Base-by-base conservation (phyloP, 2,888 invertebrate species). In the Rapana venosa region DNA sequence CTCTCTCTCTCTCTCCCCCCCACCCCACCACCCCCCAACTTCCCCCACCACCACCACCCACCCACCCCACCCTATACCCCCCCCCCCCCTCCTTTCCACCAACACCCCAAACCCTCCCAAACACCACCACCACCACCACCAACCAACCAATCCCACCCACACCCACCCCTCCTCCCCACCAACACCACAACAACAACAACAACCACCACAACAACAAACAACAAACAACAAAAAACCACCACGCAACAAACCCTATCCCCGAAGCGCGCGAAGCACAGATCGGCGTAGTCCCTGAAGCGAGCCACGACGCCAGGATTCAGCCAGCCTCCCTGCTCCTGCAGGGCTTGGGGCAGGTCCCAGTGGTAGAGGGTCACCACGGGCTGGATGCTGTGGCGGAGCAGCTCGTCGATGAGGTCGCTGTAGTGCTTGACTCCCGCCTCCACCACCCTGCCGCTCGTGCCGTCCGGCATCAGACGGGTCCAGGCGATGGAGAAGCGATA, bases 401-500 rank as follows among this genome's bases (percentile, higher is more conserved):
- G 96, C 93, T 97, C 97, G 93, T 98, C 97, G 88, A 98, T 97
- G 83, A 98, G 96, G 92, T 97, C 97, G 93, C 97, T 97, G 95
- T 98, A 98, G 96, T 98, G 98, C 90, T 97, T 96, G 15, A 98
- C 96, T 22, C 98, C 98, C 5, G 97, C 96, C 70, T 97, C 96
- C 94, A 98, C 98, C 47, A 98, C 36, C n/a, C 32, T 22, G 61
- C 56, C 32, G 2, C n/a, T 47, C 26, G 94, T 94, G 26, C 95
- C 98, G 26, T 97, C 97, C 0, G 98, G 98, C 92, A 98, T 96
- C 86, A 98, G 96, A 87, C 98, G 96, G 0, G 97, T 96, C 98
- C 98, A 98, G 0, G 98, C 97, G 66, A 97, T 93, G 0, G 96
- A 96, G 92, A 97, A 96, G 61, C 96, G 95, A 92, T 96, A 96